Conservation (phyloP, 2,888 invertebrate species). For the Eudemis profundana region DNA sequence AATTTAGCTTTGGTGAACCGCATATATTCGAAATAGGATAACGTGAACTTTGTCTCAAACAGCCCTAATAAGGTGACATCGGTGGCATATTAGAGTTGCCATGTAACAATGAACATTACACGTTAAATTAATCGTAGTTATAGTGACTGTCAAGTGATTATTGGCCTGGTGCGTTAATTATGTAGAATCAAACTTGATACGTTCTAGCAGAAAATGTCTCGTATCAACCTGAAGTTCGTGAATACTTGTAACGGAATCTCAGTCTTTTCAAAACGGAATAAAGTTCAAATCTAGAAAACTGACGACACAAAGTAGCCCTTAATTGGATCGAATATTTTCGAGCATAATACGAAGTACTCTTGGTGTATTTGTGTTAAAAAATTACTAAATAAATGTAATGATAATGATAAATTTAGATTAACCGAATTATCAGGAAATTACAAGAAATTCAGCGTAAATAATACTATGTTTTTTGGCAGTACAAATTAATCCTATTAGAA, state of each 20-base stretch:
- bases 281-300: too few species aligned
- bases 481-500: conserved; percentile 46
- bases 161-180: background rate
- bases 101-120: conserved; percentile 6
- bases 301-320: too few species aligned
- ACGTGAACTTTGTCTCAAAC: background rate
- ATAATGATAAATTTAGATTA: background rate
- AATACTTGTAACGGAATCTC: background rate
- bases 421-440: background rate
- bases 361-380: background rate
- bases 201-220: background rate
- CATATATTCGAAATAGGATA: too few species aligned
- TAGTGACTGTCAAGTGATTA: conserved; percentile 8
- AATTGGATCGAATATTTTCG: background rate
- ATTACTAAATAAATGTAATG: background rate
- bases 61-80: conserved; percentile 2
- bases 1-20: too few species aligned
- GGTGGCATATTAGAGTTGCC: conserved; percentile 16
- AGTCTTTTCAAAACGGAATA: background rate
- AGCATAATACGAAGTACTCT: background rate
- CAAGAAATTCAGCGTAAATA: background rate
- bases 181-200: background rate
- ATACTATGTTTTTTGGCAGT: conserved; percentile 33
- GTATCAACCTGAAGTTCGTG: background rate
- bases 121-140: conserved; percentile 26